Percentiles rank a stretch among this genome's conserved stretches.
phyloP scores from a whole-genome alignment of 2,113 vertebrate species.

The Pangasianodon hypophthalmus region DNA sequence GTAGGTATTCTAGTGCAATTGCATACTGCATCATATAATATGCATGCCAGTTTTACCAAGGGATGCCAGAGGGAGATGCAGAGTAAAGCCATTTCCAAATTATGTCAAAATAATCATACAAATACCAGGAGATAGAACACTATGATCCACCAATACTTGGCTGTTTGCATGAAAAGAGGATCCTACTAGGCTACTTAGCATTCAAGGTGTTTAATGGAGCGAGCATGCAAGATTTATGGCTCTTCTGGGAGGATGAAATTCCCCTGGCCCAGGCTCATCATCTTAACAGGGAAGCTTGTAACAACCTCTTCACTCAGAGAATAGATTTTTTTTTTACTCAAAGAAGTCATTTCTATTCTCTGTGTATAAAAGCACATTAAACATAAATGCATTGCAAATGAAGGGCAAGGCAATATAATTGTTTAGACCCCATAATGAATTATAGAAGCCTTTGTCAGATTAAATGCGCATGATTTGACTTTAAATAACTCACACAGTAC shows the following conservation, averaged over 20 bases:
- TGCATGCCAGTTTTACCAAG: background rate
- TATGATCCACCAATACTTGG: slow-evolving; percentile 11
- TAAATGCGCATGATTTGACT: slow-evolving; percentile 67
- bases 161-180: background rate
- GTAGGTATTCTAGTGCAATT: background rate
- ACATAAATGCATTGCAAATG: slow-evolving; percentile 70
- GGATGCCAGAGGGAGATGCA: background rate
- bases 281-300: slow-evolving; percentile 32
- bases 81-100: slow-evolving; percentile 22
- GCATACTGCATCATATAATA: background rate
- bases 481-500: slow-evolving; percentile 70
- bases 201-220: slow-evolving; percentile 27
- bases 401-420: slow-evolving; percentile 71
- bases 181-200: slow-evolving; percentile 21
- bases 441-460: slow-evolving; percentile 69
- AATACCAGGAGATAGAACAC: slow-evolving; percentile 3
- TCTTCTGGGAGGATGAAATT: slow-evolving; percentile 40
- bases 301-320: slow-evolving; percentile 33
- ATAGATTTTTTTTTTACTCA: slow-evolving; percentile 44
- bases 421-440: slow-evolving; percentile 72
- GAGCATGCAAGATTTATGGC: slow-evolving; percentile 46
- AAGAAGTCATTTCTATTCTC: slow-evolving; percentile 48
- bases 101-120: slow-evolving; percentile 26
- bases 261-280: slow-evolving; percentile 31
- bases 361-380: slow-evolving; percentile 67